A percentile compares a stretch with the other conserved stretches of the same genome.
phyloP scores from a whole-genome alignment of 2,113 vertebrate species.

The Leptosomus discolor region DNA sequence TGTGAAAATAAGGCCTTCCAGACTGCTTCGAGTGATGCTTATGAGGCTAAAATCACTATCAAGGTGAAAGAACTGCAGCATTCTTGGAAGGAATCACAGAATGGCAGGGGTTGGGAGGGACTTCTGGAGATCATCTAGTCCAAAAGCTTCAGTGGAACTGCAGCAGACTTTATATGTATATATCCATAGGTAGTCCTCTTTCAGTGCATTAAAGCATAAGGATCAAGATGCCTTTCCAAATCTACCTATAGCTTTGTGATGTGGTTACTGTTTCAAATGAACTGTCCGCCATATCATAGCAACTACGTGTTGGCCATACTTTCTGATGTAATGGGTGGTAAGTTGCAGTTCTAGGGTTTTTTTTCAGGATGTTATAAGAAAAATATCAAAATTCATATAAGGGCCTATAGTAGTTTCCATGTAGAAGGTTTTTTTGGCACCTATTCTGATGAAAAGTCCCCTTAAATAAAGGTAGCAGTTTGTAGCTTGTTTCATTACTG shows the following conservation, averaged over 20 bases:
- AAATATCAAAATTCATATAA: not conserved
- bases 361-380: not conserved
- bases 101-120: too few relatives aligned
- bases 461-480: not conserved
- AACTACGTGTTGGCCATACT: not conserved
- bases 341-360: not conserved
- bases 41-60: not conserved
- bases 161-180: accelerated
- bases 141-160: not conserved
- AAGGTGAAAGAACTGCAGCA: not conserved
- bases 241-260: not conserved
- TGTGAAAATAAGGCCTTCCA: conserved; percentile 3
- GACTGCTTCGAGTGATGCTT: not conserved
- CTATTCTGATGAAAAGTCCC: not conserved
- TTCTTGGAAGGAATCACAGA: not conserved
- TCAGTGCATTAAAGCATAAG: not conserved
- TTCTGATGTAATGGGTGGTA: accelerated
- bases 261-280: not conserved
- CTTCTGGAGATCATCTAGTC: too few relatives aligned
- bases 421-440: not conserved
- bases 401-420: not conserved
- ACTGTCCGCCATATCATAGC: accelerated
- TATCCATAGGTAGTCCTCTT: not conserved
- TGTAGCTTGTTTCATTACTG: not conserved
- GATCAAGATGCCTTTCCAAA: not conserved